Evolutionary conservation across 37 sponge, comb jelly and placozoan species (phyloP), one percentile per base, ranked within the genome.

Genomic region (Spongia lamella): DNA sequence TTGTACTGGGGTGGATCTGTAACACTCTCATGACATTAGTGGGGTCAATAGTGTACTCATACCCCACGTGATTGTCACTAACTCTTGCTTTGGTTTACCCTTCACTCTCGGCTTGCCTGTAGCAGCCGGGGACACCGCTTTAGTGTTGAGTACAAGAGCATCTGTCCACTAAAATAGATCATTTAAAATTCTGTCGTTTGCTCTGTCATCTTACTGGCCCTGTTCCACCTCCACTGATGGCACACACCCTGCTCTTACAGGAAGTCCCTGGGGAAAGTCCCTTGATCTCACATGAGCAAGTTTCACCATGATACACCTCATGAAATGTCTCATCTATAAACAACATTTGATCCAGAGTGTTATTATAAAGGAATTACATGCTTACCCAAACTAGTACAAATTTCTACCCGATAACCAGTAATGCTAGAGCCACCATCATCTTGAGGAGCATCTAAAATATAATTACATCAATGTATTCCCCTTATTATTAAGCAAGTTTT

Each of bases 31-130:
- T 24, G 40, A 72, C 0, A 19, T 32, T 54, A 71, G 56, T 7
- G 7, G 2, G 56, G 27, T 38, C 22, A 9, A 31, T 33, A 32
- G 66, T 64, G 65, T n/a, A n/a, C n/a, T n/a, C 88, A 50, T 31
- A 88, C 89, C 75, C 89, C 84, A 83, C 52, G 66, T 31, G 0
- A 88, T 65, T 27, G 79, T 66, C 26, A 78, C 25, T n/a, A 40
- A 39, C 27, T 25, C 55, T 40, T 79, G 76, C 26, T 75, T 72
- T 27, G 75, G 63, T 7, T 35, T 65, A 7, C 86, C 86, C 19
- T 52, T 17, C 6, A 84, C 71, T 2, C 47, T 11, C 56, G 84
- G 52, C 47, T 19, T 39, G 16, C 19, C 34, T 61, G 89, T 86
- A 29, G 75, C 66, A 25, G 51, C 49, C 30, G 89, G 89, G 3